Percentiles rank a stretch among this genome's conserved stretches.
Evolutionary conservation across 2,113 vertebrate genomes (phyloP).

Genomic region (Salvelinus fontinalis): DNA sequence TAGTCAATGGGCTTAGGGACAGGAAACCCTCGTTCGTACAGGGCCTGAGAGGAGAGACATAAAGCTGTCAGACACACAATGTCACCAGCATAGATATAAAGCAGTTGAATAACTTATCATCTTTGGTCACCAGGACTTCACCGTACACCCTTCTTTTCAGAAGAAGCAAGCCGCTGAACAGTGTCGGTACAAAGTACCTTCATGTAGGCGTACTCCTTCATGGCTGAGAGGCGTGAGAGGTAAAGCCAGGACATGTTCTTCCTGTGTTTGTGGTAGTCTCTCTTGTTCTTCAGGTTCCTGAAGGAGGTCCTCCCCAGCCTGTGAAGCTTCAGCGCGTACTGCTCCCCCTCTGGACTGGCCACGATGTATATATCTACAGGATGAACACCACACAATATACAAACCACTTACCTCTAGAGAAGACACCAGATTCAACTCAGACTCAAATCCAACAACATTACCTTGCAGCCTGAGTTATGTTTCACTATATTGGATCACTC

Average conservation of each 20-base stretch:
- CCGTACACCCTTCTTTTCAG: neutral
- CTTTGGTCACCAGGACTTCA: neutral
- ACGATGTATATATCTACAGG: constrained; percentile 93
- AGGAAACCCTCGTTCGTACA: constrained; percentile 91
- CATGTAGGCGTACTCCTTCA: constrained; percentile 99
- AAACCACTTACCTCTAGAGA: neutral
- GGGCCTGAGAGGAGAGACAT: constrained; percentile 71
- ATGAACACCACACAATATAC: neutral
- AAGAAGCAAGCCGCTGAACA: too few species aligned
- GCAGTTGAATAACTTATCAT: neutral
- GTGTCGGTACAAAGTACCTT: constrained; percentile 77
- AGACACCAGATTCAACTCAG: too few species aligned
- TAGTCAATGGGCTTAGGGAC: constrained; percentile 95
- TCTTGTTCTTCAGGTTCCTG: constrained; percentile 93
- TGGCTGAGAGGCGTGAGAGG: constrained; percentile 93
- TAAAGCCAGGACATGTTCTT: constrained; percentile 96
- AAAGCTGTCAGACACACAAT: neutral
- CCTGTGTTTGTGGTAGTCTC: constrained; percentile 95
- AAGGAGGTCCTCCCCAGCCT: constrained; percentile 94
- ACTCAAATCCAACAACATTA: too few species aligned
- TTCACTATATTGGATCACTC: too few species aligned
- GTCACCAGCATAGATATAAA: neutral
- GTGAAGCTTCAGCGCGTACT: constrained; percentile 92
- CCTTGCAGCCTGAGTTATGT: too few species aligned
- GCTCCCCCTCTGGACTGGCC: constrained; percentile 83